Percentiles rank a stretch among this genome's conserved stretches.
These are phyloP conservation scores for Molorchus minor DNA, from an alignment of 2,888 invertebrate species.

Conservation along the genomic window DNA sequence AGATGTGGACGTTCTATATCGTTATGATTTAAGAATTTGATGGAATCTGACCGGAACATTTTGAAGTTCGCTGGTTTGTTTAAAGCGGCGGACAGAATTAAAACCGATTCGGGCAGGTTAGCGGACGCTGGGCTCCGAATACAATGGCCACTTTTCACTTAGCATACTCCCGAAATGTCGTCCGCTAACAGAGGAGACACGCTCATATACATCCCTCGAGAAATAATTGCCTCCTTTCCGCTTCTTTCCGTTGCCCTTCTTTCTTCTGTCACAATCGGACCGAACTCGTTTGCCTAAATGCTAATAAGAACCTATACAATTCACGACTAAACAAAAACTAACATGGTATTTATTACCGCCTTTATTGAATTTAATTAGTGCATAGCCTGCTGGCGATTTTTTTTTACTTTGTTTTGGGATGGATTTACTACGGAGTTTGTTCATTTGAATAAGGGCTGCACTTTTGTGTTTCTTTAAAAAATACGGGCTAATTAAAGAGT, in stretches of 20 bases:
- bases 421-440: constrained; percentile 15
- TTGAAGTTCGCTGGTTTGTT: constrained; percentile 41
- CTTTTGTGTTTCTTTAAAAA: constrained; percentile 24
- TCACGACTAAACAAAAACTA: constrained; percentile 38
- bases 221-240: constrained; percentile 57
- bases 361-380: constrained; percentile 47
- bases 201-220: constrained; percentile 50
- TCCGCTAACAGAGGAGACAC: constrained; percentile 43
- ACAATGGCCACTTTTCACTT: constrained; percentile 62
- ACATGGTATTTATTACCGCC: constrained; percentile 45
- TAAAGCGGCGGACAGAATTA: constrained; percentile 38
- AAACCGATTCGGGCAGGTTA: constrained; percentile 40
- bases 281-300: constrained; percentile 56
- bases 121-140: constrained; percentile 54
- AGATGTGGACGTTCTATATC: too few relatives aligned
- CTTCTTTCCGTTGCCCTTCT: constrained; percentile 39
- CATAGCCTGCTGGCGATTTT: constrained; percentile 15
- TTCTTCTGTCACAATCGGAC: constrained; percentile 41
- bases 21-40: too few relatives aligned
- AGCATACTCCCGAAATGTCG: constrained; percentile 61
- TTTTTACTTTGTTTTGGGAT: constrained; percentile 19
- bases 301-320: constrained; percentile 52
- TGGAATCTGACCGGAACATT: constrained; percentile 30
- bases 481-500: constrained; percentile 34
- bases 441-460: constrained; percentile 24